Base-by-base conservation (phyloP, 2,113 vertebrate species). In the Urocolius indicus region DNA sequence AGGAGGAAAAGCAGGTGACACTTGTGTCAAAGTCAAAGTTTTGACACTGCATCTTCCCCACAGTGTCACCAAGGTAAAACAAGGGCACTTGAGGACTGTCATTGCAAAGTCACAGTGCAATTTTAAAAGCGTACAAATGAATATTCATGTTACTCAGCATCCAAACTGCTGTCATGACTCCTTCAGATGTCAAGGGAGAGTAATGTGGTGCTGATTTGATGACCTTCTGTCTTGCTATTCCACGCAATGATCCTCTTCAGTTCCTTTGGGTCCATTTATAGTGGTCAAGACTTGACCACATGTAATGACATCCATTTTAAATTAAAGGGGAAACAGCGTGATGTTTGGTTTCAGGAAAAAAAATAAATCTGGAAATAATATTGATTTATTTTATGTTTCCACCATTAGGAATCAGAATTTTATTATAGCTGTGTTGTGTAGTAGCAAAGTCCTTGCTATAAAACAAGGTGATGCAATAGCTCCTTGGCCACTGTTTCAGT, bases 81-180 rank as follows among this genome's bases (percentile, higher is more conserved):
- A 68, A 58, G 62, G 83, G 84, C 87, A 59, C 20, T 55, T 76
- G 78, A 89, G 65, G 93, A 97, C 46, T 85, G 86, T 97, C 81
- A 46, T 65, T 95, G 58, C 87, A 90, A 97, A 98, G 95, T 96
- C 93, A 95, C 83, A 59, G 11, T 69, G n/a, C 82, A 90, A 48
- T 52, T 93, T 89, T 77, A 73, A 89, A 91, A 63, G 91, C 65
- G 55, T 63, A 36, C 34, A 41, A 79, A 96, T 98, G 95, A 98
- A 98, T 98, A 98, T 98, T 98, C 97, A 97, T 97, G 46, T 58
- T 74, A 79, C 82, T 27, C 73, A 57, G 54, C 88, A 75, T 94
- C 77, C 91, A 82, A 75, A 82, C 90, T 96, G 94, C 94, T 97
- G 95, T 95, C 95, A 75, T 63, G 76, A 67, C 82, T 96, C 93